Conservation (phyloP, 2,888 invertebrate genomes). For the Ecdyonurus torrentis region DNA sequence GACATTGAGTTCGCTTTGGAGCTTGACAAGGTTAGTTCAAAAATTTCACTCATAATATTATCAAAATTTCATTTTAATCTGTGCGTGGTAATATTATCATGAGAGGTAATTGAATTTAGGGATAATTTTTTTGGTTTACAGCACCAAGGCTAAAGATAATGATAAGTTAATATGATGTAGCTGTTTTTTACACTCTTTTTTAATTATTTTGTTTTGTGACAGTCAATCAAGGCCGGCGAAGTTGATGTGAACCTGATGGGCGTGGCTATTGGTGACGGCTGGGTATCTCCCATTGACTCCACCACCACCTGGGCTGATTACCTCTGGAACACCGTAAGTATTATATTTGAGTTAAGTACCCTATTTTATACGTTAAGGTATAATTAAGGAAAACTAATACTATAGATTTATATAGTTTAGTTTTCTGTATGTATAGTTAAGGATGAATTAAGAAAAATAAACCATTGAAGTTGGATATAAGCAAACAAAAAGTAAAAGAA, state of each 20-base stretch:
- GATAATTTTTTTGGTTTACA: background rate
- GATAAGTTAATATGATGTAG: too few species aligned
- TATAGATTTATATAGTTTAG: too few species aligned
- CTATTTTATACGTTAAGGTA: too few species aligned
- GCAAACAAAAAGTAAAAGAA: too few species aligned
- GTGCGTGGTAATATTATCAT: background rate
- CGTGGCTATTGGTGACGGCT: slow-evolving; percentile 71
- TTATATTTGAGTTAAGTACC: background rate
- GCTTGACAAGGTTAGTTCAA: slow-evolving; percentile 27
- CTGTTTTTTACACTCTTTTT: too few species aligned
- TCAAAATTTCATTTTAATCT: too few species aligned
- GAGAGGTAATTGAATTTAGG: too few species aligned
- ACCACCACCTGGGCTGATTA: slow-evolving; percentile 70
- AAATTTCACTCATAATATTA: too few species aligned
- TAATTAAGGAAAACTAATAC: too few species aligned
- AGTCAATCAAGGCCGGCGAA: slow-evolving; percentile 44
- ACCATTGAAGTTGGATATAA: too few species aligned
- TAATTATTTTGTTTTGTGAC: slow-evolving; percentile 9
- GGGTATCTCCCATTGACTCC: slow-evolving; percentile 77
- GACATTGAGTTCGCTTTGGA: slow-evolving; percentile 58
- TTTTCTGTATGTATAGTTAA: too few species aligned
- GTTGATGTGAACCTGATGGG: slow-evolving; percentile 56
- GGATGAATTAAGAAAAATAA: too few species aligned
- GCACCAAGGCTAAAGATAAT: background rate
- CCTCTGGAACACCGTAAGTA: slow-evolving; percentile 47